Evolutionary conservation across 2,888 invertebrate genomes (phyloP).

Genomic region (Rhyacophila evoluta): DNA sequence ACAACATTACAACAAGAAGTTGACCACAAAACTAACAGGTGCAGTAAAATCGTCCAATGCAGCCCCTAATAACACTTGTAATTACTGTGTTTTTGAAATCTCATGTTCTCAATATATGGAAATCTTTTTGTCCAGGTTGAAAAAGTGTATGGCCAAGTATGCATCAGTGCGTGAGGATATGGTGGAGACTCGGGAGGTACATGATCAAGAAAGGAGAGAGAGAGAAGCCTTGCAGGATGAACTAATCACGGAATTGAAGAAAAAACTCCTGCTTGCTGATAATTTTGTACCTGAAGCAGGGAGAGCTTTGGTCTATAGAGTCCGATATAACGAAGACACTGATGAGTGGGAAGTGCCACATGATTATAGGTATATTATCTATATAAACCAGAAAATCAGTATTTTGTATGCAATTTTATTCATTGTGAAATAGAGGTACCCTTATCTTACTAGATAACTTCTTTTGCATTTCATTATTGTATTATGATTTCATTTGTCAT

Average conservation of each 20-base stretch:
- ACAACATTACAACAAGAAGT: constrained; percentile 95
- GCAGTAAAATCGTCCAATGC: too few relatives aligned
- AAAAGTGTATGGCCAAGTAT: constrained; percentile 89
- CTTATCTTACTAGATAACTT: too few relatives aligned
- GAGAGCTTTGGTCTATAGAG: constrained; percentile 59
- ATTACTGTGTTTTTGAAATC: too few relatives aligned
- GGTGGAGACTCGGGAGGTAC: constrained; percentile 78
- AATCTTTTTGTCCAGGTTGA: constrained; percentile 74
- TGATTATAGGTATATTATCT: constrained; percentile 54
- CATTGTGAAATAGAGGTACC: too few relatives aligned
- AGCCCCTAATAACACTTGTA: too few relatives aligned
- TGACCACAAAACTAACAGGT: constrained; percentile 90
- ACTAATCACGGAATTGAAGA: constrained; percentile 88
- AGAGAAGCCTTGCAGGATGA: constrained; percentile 93
- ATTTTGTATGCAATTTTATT: too few relatives aligned
- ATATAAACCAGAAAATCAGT: too few relatives aligned
- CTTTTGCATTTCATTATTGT: too few relatives aligned
- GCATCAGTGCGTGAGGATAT: constrained; percentile 70
- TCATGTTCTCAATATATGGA: too few relatives aligned
- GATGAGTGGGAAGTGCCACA: constrained; percentile 62
- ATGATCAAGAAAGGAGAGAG: constrained; percentile 92
- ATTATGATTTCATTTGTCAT: too few relatives aligned
- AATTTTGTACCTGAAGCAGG: constrained; percentile 83
- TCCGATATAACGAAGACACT: constrained; percentile 62
- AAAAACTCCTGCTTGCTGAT: constrained; percentile 89